phyloP scores from a whole-genome alignment of 2,113 vertebrate genomes.

The Pseudorhombus dupliciocellatus region DNA sequence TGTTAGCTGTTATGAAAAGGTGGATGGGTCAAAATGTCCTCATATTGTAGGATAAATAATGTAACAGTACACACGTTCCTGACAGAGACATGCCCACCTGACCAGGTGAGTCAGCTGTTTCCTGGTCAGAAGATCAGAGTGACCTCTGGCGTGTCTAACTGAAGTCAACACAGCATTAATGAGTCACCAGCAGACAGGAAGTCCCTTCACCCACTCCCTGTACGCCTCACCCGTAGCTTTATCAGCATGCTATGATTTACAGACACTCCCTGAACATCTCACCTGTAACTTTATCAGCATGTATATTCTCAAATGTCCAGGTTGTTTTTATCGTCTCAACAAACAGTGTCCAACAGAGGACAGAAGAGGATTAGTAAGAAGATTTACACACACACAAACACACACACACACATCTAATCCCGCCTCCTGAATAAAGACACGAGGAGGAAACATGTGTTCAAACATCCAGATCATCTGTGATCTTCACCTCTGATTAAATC shows the following conservation, averaged over 20 bases:
- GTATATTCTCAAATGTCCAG: too few species aligned
- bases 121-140: too few species aligned
- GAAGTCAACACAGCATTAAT: conserved; percentile 7
- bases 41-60: too few species aligned
- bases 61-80: too few species aligned
- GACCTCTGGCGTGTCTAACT: neutral
- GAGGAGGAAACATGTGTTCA: too few species aligned
- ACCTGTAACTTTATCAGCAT: neutral
- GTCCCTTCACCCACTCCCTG: neutral
- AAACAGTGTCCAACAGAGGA: conserved; percentile 10
- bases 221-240: neutral
- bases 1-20: too few species aligned
- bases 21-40: too few species aligned
- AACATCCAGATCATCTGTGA: too few species aligned
- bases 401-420: conserved; percentile 29
- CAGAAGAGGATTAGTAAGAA: conserved; percentile 71
- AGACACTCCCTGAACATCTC: neutral
- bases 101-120: neutral
- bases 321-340: too few species aligned
- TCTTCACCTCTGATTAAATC: too few species aligned
- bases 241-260: neutral
- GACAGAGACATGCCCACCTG: neutral
- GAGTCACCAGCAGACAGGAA: conserved; percentile 6
- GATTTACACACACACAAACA: conserved; percentile 56
- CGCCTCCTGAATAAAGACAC: too few species aligned